Evolutionary conservation across 1,140 invertebrate genomes (phyloP), one percentile per base, ranked within the genome.

Genomic region (Saccostrea glomerata): DNA sequence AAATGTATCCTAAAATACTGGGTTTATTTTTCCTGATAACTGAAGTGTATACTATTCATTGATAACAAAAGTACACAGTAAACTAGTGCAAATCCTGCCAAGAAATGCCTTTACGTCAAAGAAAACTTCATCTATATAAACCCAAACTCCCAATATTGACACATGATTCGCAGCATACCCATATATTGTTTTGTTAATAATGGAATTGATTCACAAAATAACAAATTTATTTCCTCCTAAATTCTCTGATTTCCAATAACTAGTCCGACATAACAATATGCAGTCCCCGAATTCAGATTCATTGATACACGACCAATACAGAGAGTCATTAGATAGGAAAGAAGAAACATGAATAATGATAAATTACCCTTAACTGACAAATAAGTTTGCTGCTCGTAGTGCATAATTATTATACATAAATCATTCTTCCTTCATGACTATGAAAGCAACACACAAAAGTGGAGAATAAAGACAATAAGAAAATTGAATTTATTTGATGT

Each of bases 361-460:
- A 77, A 77, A 77, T 3, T 30, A 36, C 15, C 58, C 70, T 77
- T 25, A 77, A 17, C 70, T 77, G 70, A 77, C 70, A 77, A 30
- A 15, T 13, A 77, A 30, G 25, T 36, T 77, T 30, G 70, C 13
- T 30, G 70, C 25, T 77, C 9, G 25, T 77, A 17, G 15, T 30
- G 13, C 70, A 77, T 77, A 77, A 63, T 20, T 15, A 77, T 25
- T 25, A 9, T 12, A 36, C 25, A 77, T 30, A 30, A 30, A 77
- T 11, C 25, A 77, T 13, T 36, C 25, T 77, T 30, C 30, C 25
- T 77, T 15, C 30, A 25, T 30, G 13, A 15, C 0, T 77, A 30
- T 77, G 11, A 30, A 77, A 15, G 30, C 15, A 15, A 13, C 15
- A 30, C 25, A 77, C 70, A 7, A 63, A 20, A 20, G 17, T 63